Evolutionary conservation across 2,888 invertebrate genomes (phyloP).

Genomic region (Clivina fossor): DNA sequence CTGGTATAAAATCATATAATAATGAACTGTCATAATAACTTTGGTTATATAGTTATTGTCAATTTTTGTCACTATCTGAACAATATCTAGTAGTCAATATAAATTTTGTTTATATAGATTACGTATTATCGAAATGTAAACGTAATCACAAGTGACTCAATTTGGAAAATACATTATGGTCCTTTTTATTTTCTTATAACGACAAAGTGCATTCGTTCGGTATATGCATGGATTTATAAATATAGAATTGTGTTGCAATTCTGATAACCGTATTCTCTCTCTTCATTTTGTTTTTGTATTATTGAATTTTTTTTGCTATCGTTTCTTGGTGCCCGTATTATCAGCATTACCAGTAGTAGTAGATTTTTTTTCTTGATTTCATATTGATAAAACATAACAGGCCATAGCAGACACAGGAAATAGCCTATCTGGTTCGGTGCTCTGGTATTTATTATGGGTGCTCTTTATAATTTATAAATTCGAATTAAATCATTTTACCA

Average conservation of each 20-base stretch:
- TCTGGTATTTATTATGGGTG: constrained; percentile 20
- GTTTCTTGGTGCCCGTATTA: constrained; percentile 9
- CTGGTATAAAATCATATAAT: too few relatives aligned
- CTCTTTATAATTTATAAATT: constrained; percentile 25
- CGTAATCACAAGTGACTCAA: constrained; percentile 5
- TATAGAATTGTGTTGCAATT: constrained; percentile 24
- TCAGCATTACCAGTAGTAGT: constrained; percentile 3
- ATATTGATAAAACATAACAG: constrained; percentile 21
- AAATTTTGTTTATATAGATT: too few relatives aligned
- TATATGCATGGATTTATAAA: too few relatives aligned
- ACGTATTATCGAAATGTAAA: too few relatives aligned
- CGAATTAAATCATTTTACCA: constrained; percentile 19
- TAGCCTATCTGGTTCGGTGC: constrained; percentile 22
- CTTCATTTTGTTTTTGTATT: constrained; percentile 3
- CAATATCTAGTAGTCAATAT: too few relatives aligned
- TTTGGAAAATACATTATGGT: not conserved
- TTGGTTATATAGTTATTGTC: too few relatives aligned
- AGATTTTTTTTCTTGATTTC: constrained; percentile 19
- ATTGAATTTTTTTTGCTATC: not conserved
- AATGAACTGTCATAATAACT: too few relatives aligned
- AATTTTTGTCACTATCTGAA: too few relatives aligned
- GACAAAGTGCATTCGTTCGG: constrained; percentile 29
- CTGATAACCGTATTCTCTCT: not conserved
- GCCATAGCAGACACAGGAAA: constrained; percentile 14
- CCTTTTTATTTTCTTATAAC: constrained; percentile 3